Percentiles rank a stretch among this genome's conserved stretches.
phyloP scores from a whole-genome alignment of 1,140 invertebrate genomes.

The Diabrotica virgifera region DNA sequence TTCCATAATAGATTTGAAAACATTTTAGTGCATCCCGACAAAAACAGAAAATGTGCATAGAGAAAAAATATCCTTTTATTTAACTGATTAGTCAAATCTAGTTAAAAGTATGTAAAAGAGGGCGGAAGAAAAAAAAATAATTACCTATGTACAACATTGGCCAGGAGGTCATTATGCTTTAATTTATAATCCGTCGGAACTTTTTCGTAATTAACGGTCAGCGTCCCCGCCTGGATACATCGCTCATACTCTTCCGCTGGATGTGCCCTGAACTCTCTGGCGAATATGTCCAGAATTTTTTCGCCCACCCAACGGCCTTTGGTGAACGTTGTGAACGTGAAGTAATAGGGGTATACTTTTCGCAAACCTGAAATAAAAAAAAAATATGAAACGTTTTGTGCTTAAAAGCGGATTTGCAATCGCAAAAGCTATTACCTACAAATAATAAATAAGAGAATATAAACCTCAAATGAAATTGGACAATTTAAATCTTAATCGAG shows the following conservation, averaged over 20 bases:
- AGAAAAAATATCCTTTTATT: not conserved
- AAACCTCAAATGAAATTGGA: too few relatives aligned
- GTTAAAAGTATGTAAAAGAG: not conserved
- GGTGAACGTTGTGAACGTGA: constrained; percentile 94
- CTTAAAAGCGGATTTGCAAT: too few relatives aligned
- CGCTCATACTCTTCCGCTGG: constrained; percentile 88
- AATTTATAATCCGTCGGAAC: constrained; percentile 89
- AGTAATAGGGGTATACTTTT: constrained; percentile 98
- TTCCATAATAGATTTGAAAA: not conserved
- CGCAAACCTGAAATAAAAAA: constrained; percentile 72
- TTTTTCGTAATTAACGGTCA: constrained; percentile 93
- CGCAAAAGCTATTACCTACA: too few relatives aligned
- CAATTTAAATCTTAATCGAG: too few relatives aligned
- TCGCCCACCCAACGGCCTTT: constrained; percentile 97
- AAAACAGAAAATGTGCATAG: not conserved
- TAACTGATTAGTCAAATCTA: not conserved
- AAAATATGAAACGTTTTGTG: too few relatives aligned
- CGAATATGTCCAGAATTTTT: constrained; percentile 91
- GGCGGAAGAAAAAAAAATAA: not conserved
- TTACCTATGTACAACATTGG: constrained; percentile 94
- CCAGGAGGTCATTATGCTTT: constrained; percentile 90
- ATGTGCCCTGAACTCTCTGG: constrained; percentile 89
- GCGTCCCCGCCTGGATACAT: constrained; percentile 83
- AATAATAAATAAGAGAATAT: too few relatives aligned
- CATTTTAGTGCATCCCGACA: not conserved